Percentiles rank a stretch among this genome's conserved stretches.
phyloP scores from a whole-genome alignment of 2,113 vertebrate genomes.

The Serilophus lunatus region DNA sequence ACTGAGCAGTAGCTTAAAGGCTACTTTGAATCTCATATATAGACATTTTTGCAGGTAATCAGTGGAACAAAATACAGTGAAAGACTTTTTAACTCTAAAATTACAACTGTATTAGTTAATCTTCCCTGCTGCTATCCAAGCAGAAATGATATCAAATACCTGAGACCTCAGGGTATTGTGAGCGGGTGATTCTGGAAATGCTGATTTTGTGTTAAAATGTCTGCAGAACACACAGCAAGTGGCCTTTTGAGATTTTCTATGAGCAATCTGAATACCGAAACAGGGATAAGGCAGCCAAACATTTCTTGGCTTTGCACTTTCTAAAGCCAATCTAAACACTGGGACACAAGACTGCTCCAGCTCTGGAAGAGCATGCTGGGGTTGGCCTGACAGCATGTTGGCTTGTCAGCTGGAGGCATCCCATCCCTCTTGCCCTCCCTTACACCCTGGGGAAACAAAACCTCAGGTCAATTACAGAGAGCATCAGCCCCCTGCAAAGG shows the following conservation, averaged over 20 bases:
- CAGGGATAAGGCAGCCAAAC: not conserved
- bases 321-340: slow-evolving; percentile 2
- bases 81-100: not conserved
- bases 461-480: not conserved
- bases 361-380: not conserved
- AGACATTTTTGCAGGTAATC: not conserved
- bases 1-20: not conserved
- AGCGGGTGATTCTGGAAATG: not conserved
- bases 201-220: not conserved
- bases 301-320: not conserved
- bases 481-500: not conserved
- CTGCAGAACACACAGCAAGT: not conserved
- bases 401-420: not conserved
- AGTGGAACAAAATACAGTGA: not conserved
- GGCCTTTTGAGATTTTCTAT: not conserved
- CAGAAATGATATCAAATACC: not conserved
- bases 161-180: not conserved
- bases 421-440: not conserved
- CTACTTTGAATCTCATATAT: not conserved
- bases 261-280: not conserved
- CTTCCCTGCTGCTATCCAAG: not conserved
- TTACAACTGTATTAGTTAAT: not conserved
- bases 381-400: not conserved
- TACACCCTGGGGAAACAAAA: not conserved
- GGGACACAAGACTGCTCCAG: not conserved